A percentile compares a stretch with the other conserved stretches of the same genome.
These are phyloP conservation scores for Podarcis cretensis DNA, from an alignment of 2,113 vertebrate genomes.

Conservation along the genomic window DNA sequence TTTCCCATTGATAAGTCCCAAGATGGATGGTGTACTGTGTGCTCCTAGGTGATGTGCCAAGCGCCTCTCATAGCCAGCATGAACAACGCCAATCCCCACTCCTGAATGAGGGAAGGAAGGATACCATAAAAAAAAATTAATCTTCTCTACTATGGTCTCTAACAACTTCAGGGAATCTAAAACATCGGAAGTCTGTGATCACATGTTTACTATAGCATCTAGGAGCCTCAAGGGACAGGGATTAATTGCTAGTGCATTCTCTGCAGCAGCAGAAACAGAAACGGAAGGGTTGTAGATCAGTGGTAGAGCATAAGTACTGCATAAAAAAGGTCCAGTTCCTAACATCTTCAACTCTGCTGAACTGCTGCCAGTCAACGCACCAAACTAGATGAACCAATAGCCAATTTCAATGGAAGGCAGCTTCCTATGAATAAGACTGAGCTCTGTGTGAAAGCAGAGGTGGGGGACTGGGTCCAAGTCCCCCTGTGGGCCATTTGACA, in stretches of 20 bases:
- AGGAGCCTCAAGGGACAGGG: background rate
- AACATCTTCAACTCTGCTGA: background rate
- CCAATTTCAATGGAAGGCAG: too few relatives aligned
- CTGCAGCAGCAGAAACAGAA: background rate
- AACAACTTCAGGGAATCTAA: too few relatives aligned
- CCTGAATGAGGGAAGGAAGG: constrained; percentile 74
- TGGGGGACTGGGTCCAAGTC: too few relatives aligned
- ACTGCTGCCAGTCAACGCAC: background rate
- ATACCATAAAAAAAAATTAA: accelerated
- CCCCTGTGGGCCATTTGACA: too few relatives aligned
- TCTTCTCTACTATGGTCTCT: too few relatives aligned
- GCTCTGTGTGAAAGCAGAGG: too few relatives aligned
- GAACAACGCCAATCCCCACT: constrained; percentile 93
- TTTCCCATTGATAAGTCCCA: constrained; percentile 91
- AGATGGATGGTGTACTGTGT: constrained; percentile 91
- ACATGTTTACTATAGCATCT: background rate
- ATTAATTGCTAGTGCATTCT: background rate
- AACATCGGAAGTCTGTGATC: background rate
- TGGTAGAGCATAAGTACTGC: background rate
- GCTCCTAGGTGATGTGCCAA: constrained; percentile 93
- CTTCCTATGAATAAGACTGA: too few relatives aligned
- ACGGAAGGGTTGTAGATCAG: background rate
- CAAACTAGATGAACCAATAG: too few relatives aligned
- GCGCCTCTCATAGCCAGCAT: constrained; percentile 91
- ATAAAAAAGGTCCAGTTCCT: background rate